Percentiles rank a stretch among this genome's conserved stretches.
These are phyloP conservation scores for Heterodera schachtii DNA, from an alignment of 1,140 invertebrate species.

Conservation along the genomic window DNA sequence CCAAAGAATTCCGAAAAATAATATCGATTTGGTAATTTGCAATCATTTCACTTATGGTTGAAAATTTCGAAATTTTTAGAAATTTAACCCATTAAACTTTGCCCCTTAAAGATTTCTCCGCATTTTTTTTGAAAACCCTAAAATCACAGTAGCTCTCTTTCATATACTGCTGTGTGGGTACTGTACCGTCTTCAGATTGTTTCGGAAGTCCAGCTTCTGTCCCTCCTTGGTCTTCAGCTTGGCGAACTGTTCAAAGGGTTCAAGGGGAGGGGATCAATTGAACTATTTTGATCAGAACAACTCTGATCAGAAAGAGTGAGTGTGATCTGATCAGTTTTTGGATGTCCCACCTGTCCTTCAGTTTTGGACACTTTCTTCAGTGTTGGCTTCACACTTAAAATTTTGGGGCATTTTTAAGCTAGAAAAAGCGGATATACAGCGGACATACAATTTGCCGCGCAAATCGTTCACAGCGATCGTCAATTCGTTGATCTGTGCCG, in stretches of 20 bases:
- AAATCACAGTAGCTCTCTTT: no score
- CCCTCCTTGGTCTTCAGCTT: constrained; percentile 44
- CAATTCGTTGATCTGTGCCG: constrained; percentile 85
- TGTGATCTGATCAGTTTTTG: background rate
- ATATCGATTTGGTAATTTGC: no score
- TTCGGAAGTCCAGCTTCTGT: constrained; percentile 85
- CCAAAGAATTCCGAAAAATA: no score
- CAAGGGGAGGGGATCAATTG: background rate
- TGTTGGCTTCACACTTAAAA: constrained; percentile 84
- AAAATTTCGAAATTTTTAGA: background rate
- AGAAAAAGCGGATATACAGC: no score
- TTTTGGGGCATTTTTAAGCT: background rate
- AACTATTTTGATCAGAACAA: background rate
- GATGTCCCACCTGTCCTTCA: constrained; percentile 71
- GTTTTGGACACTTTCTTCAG: constrained; percentile 99
- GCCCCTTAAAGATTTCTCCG: no score
- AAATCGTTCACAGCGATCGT: constrained; percentile 99
- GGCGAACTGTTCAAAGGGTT: constrained; percentile 66
- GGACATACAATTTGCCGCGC: constrained; percentile 99
- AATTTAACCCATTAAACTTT: no score
- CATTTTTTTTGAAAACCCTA: no score
- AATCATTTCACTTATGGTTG: no score
- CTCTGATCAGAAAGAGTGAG: no score
- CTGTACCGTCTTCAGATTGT: constrained; percentile 74
- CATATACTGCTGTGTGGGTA: no score